phyloP scores from a whole-genome alignment of 37 sponge, comb jelly and placozoan species.

The Dysidea cf. avara region DNA sequence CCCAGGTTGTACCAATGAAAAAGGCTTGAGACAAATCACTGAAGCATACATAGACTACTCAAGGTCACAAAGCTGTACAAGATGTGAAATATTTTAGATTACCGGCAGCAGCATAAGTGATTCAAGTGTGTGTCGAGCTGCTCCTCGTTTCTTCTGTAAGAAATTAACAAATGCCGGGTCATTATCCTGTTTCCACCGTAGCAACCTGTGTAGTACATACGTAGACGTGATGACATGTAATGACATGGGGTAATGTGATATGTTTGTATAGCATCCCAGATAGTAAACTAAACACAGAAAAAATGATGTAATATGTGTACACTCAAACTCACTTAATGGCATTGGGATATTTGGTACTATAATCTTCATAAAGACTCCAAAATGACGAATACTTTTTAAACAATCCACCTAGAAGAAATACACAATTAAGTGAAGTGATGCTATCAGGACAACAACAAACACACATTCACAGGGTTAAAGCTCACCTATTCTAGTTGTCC shows the following conservation, averaged over 20 bases:
- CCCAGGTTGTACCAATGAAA: too few relatives aligned
- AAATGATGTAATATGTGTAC: not conserved
- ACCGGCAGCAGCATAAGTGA: conserved; percentile 75
- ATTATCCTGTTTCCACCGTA: conserved; percentile 37
- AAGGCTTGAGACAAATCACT: too few relatives aligned
- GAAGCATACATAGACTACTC: too few relatives aligned
- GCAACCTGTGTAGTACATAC: conserved; percentile 39
- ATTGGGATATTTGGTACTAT: conserved; percentile 37
- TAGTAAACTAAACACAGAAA: not conserved
- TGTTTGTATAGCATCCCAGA: too few relatives aligned
- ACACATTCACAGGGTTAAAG: not conserved
- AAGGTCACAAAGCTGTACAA: too few relatives aligned
- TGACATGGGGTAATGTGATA: too few relatives aligned
- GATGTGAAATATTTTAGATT: too few relatives aligned
- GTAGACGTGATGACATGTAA: too few relatives aligned
- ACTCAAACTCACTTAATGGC: conserved; percentile 46
- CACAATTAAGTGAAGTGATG: too few relatives aligned
- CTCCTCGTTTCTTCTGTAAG: conserved; percentile 52
- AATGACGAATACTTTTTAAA: conserved; percentile 62
- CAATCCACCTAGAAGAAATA: conserved; percentile 30
- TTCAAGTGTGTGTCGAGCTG: conserved; percentile 74
- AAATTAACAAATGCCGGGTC: conserved; percentile 56
- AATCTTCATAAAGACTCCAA: conserved; percentile 61
- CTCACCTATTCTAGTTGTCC: conserved; percentile 47
- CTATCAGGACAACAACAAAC: too few relatives aligned